These are phyloP conservation scores for Aradophagus sp. DNA, from an alignment of 1,140 invertebrate genomes.

Conservation along the genomic window DNA sequence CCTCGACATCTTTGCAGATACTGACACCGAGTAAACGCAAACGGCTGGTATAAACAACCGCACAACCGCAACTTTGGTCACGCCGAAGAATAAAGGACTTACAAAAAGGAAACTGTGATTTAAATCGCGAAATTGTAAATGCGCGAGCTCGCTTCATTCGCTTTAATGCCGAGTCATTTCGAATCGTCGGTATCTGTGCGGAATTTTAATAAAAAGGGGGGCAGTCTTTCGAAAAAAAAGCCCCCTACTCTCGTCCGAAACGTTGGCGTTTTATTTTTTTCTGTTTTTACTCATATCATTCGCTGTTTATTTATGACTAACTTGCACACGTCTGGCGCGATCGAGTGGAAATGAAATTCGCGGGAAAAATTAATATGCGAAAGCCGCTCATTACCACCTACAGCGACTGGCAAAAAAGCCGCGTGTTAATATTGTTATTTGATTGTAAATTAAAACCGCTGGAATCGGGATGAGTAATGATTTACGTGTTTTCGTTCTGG, in stretches of 20 bases:
- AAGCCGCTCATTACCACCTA: background rate
- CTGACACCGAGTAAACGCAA: slow-evolving; percentile 55
- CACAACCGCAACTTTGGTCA: slow-evolving; percentile 32
- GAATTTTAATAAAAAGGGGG: too few species aligned
- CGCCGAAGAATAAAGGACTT: slow-evolving; percentile 36
- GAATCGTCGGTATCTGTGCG: too few species aligned
- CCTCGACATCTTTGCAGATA: slow-evolving; percentile 66
- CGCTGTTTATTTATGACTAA: too few species aligned
- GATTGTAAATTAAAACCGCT: slow-evolving; percentile 5
- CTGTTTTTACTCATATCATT: too few species aligned
- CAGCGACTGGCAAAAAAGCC: slow-evolving; percentile 1
- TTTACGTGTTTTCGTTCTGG: slow-evolving; percentile 13
- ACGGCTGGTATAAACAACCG: slow-evolving; percentile 44
- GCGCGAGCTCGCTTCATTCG: slow-evolving; percentile 1
- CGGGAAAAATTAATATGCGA: slow-evolving; percentile 17
- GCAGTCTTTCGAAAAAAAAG: too few species aligned
- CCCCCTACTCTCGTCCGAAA: too few species aligned
- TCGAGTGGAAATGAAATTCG: slow-evolving; percentile 1
- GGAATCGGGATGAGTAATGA: slow-evolving; percentile 13
- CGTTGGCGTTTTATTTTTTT: too few species aligned
- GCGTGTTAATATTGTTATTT: background rate
- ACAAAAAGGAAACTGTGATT: slow-evolving; percentile 30
- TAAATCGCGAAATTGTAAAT: slow-evolving; percentile 12
- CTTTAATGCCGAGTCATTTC: too few species aligned
- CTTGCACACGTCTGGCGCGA: background rate